phyloP scores from a whole-genome alignment of 2,888 invertebrate species.

The Sussaba pulchella region DNA sequence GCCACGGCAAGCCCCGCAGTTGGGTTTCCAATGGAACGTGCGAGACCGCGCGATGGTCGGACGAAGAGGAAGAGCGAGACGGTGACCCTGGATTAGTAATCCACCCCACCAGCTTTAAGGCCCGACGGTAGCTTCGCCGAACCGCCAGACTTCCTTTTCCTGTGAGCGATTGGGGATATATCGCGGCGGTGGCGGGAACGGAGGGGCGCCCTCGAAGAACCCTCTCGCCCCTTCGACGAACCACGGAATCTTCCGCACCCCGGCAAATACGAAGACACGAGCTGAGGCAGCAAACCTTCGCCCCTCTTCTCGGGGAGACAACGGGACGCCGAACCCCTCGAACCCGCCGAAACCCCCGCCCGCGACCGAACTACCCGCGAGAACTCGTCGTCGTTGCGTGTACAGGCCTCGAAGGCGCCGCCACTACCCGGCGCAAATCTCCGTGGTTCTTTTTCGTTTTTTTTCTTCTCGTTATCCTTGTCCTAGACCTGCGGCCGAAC shows the following conservation, averaged over 20 bases:
- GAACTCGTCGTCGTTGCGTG: not conserved
- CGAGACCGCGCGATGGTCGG: not conserved
- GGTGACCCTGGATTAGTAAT: not conserved
- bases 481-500: constrained; percentile 38
- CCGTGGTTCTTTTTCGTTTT: no score
- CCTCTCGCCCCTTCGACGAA: not conserved
- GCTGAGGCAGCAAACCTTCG: constrained; percentile 8
- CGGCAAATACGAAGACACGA: not conserved
- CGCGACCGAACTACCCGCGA: no score
- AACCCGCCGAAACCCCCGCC: not conserved
- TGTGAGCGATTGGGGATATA: not conserved
- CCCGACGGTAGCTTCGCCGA: no score
- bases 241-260: not conserved
- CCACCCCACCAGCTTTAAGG: no score
- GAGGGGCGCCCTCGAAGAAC: not conserved
- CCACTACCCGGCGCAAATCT: no score
- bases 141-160: constrained; percentile 22
- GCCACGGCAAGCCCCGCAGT: not conserved
- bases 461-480: constrained; percentile 15
- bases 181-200: not conserved
- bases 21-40: not conserved
- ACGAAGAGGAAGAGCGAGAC: not conserved
- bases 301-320: constrained; percentile 17
- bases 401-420: not conserved
- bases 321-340: constrained; percentile 20